Conservation (phyloP, 1,140 invertebrate genomes). For the Dendroctonus valens region DNA sequence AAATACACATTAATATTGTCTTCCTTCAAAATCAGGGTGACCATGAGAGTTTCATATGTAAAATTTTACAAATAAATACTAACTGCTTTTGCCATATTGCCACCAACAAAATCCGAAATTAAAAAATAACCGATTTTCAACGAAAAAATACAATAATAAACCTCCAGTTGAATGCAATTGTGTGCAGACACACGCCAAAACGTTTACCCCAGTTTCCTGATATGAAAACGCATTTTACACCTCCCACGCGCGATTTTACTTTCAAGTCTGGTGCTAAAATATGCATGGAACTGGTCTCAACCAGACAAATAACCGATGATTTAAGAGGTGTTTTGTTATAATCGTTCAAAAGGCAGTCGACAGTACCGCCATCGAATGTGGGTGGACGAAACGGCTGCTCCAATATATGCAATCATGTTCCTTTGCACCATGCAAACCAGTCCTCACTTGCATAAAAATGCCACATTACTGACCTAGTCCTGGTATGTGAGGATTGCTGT, state of each 20-base stretch:
- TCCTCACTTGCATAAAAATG: slow-evolving; percentile 4
- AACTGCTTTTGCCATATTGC: too few species aligned
- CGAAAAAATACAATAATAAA: too few species aligned
- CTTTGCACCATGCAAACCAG: slow-evolving; percentile 9
- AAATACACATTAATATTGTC: too few species aligned
- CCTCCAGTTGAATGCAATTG: too few species aligned
- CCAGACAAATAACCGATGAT: slow-evolving; percentile 22
- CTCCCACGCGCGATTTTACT: slow-evolving; percentile 20
- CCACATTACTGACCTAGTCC: slow-evolving; percentile 6
- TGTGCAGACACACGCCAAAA: too few species aligned
- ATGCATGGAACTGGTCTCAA: slow-evolving; percentile 18
- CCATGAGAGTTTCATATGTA: too few species aligned
- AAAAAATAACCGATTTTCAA: too few species aligned
- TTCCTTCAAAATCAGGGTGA: too few species aligned
- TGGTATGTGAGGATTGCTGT: neutral
- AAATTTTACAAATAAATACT: too few species aligned
- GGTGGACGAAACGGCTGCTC: slow-evolving; percentile 16
- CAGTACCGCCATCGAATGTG: neutral
- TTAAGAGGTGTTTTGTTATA: slow-evolving; percentile 30
- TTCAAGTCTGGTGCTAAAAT: slow-evolving; percentile 28
- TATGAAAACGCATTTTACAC: slow-evolving; percentile 10
- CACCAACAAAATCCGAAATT: too few species aligned
- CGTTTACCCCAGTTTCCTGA: slow-evolving; percentile 2
- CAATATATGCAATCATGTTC: slow-evolving; percentile 15
- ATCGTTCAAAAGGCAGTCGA: slow-evolving; percentile 11